These are phyloP conservation scores for Desmophyllum pertusum DNA, from an alignment of 92 coral and sea anemone genomes.

Conservation along the genomic window DNA sequence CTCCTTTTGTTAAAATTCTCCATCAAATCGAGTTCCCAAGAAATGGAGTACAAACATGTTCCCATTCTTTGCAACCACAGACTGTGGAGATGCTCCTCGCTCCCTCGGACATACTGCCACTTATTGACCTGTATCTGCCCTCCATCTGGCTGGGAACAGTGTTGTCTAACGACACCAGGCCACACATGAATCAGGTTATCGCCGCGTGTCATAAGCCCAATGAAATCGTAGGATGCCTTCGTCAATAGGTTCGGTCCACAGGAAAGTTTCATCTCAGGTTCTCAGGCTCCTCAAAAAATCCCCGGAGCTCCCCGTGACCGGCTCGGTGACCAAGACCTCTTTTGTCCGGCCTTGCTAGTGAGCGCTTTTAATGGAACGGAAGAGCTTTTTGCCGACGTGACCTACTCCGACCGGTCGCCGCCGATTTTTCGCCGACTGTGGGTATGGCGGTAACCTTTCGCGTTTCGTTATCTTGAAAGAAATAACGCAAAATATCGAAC, in stretches of 20 bases:
- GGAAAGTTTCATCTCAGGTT: too few relatives aligned
- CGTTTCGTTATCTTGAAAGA: slow-evolving; percentile 78
- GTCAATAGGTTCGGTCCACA: slow-evolving; percentile 56
- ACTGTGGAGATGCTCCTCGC: slow-evolving; percentile 71
- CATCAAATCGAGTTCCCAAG: slow-evolving; percentile 85
- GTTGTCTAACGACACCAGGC: slow-evolving; percentile 90
- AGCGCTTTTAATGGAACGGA: slow-evolving; percentile 78
- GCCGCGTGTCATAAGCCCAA: slow-evolving; percentile 98
- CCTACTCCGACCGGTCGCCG: slow-evolving; percentile 70
- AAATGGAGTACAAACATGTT: slow-evolving; percentile 84
- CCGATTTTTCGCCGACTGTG: slow-evolving; percentile 74
- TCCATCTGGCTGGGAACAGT: slow-evolving; percentile 93
- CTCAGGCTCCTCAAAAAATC: slow-evolving; percentile 70
- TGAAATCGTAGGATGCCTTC: slow-evolving; percentile 76
- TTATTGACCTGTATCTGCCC: slow-evolving; percentile 89
- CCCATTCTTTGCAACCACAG: slow-evolving; percentile 94
- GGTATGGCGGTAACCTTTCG: slow-evolving; percentile 77
- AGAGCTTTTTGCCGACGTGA: slow-evolving; percentile 86
- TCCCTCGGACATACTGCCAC: slow-evolving; percentile 82
- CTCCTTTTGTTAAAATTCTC: slow-evolving; percentile 62
- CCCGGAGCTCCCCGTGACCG: slow-evolving; percentile 67
- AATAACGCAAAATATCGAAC: not conserved
- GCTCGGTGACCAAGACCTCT: slow-evolving; percentile 57
- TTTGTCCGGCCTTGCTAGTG: slow-evolving; percentile 64
- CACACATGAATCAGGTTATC: slow-evolving; percentile 90